Base-by-base conservation (phyloP, 2,113 vertebrate genomes). In the Erythrocercus mccallii region DNA sequence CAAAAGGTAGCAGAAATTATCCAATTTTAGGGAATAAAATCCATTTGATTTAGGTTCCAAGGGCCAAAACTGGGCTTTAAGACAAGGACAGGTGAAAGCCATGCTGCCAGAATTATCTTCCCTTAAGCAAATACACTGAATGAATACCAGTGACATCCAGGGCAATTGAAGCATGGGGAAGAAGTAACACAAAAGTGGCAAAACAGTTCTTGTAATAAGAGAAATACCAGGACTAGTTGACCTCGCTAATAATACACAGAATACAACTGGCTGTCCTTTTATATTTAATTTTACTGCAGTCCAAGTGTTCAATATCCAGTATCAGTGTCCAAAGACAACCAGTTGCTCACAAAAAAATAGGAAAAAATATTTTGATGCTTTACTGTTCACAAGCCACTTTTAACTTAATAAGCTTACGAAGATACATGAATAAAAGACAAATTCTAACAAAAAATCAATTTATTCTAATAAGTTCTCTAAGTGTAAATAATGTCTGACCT, bases 101-200 rank as follows among this genome's bases (percentile, higher is more conserved):
- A 62, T 12, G 17, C 24, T 65, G 9, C 18, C 81, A 86, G 33
- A 70, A 78, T 69, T 47, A 6, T 15, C 69, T 81, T 66, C n/a
- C 15, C 35, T 71, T 56, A 54, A 65, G 60, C 18, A 85, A 40
- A 69, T 23, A 73, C 1, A 33, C 4, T 35, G 21, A 90, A 72
- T 21, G 28, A 69, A 77, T 58, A 20, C 14, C 35, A 84, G 23
- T 15, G 40, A 87, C 76, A 31, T 27, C 44, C 30, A 85, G 13
- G 25, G n/a, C 69, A 71, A 60, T 6, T 6, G 71, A 78, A 10
- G 7, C 13, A 35, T 0, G 0, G 4, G 16, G 45, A 76, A 81
- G 31, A 62, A 58, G 23, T 22, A 80, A 69, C 15, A 54, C 1
- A 0, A 12, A 81, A 53, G 11, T 31, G 12, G 31, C 38, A 70